Evolutionary conservation across 2,797 vertebrate genomes (phyloP), one percentile per base, ranked within the genome.

Genomic region (Decapterus maruadsi): DNA sequence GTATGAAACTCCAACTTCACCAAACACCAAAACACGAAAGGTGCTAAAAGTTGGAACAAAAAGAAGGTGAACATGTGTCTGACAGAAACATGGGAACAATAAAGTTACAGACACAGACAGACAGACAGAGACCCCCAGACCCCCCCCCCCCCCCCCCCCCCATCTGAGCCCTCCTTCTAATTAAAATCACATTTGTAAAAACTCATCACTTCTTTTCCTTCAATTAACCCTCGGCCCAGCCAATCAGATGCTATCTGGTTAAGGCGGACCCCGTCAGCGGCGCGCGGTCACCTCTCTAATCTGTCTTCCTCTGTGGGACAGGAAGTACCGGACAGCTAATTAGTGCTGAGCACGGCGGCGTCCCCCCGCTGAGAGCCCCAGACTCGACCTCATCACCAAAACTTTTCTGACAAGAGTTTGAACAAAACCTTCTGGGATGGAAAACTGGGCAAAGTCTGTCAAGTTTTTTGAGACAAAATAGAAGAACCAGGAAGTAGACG

Each of bases 241-340:
- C 89, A 92, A 91, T 92, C 90, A 85, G 84, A 56, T 53, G 48
- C 65, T 85, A 91, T 90, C 89, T 90, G 54, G 65, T 91, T 82
- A 84, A 54, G 78, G 50, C 29, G 34, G 78, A 66, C 75, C 75
- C 56, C 22, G 36, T 57, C 82, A 72, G 78, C 45, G 0, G 8
- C 1, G 6, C 17, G 66, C 31, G 16, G 55, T 83, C 86, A 78
- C 88, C 84, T 73, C 78, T 68, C 50, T 89, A 88, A 92, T 90
- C 88, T 38, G 53, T 29, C 38, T 20, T 29, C 72, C 85, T 80
- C 87, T 36, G 62, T 1, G 84, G 86, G 80, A 87, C 88, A 72
- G 75, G 62, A 87, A 82, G 84, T 48, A 22, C 26, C 4, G 22
- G 22, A 63, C 70, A 43, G 84, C 59, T 90, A 91, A 92, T 92